These are phyloP conservation scores for Achroia grisella DNA, from an alignment of 1,140 invertebrate species.

Conservation along the genomic window DNA sequence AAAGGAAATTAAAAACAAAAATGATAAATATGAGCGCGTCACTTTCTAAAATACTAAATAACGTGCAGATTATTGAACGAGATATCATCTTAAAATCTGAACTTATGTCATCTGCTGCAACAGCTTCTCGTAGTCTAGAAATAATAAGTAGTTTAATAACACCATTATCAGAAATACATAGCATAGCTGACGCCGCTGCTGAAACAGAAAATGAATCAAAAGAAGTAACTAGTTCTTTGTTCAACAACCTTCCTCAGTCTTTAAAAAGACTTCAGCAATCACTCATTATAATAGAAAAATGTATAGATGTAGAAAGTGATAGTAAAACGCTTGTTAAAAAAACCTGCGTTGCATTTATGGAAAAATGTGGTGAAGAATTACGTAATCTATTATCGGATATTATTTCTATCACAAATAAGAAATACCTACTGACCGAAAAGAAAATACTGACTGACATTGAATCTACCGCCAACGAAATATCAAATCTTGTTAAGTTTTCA, in stretches of 20 bases:
- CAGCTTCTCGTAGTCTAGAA: slow-evolving; percentile 77
- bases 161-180: slow-evolving; percentile 78
- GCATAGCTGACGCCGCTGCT: slow-evolving; percentile 70
- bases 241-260: slow-evolving; percentile 75
- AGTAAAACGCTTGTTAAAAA: slow-evolving; percentile 78
- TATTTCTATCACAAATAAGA: slow-evolving; percentile 20
- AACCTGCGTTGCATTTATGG: slow-evolving; percentile 77
- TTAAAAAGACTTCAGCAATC: slow-evolving; percentile 77
- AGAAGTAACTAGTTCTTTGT: slow-evolving; percentile 63
- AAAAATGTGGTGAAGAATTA: slow-evolving; percentile 73
- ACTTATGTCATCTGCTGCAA: slow-evolving; percentile 76
- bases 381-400: slow-evolving; percentile 46
- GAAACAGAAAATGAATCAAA: slow-evolving; percentile 48
- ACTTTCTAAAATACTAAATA: slow-evolving; percentile 48
- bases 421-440: slow-evolving; percentile 27
- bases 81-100: slow-evolving; percentile 77
- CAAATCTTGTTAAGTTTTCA: slow-evolving; percentile 68
- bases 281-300: slow-evolving; percentile 79
- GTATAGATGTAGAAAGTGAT: slow-evolving; percentile 78
- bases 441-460: slow-evolving; percentile 47
- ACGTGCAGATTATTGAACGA: slow-evolving; percentile 74
- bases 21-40: slow-evolving; percentile 27
- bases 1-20: slow-evolving; percentile 30
- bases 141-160: slow-evolving; percentile 77
- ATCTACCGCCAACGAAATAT: slow-evolving; percentile 64